Evolutionary conservation across 2,113 vertebrate species (phyloP).

Genomic region (Mellivora capensis): DNA sequence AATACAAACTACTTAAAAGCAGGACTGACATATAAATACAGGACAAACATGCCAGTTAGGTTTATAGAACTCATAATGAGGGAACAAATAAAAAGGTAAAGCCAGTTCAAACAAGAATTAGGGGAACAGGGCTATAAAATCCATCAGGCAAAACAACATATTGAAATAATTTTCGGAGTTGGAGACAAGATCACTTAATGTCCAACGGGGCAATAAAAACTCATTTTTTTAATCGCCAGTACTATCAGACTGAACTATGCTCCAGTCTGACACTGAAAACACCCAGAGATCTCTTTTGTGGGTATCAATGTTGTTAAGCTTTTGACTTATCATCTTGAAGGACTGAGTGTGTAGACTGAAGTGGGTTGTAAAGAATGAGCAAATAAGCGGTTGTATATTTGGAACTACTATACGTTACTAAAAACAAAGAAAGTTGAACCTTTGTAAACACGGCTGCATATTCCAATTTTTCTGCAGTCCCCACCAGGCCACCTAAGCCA

Average conservation of each 20-base stretch:
- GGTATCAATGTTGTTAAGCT: neutral
- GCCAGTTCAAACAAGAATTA: neutral
- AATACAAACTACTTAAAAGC: neutral
- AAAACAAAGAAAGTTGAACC: neutral
- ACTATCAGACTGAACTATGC: neutral
- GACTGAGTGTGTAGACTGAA: neutral
- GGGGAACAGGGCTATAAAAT: neutral
- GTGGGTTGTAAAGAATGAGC: neutral
- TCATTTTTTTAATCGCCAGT: neutral
- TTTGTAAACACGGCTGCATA: neutral
- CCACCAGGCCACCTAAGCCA: neutral
- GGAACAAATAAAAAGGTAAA: neutral
- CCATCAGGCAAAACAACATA: neutral
- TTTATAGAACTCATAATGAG: neutral
- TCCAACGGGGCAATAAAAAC: neutral
- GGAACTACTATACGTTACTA: neutral
- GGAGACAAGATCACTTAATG: neutral
- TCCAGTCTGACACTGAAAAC: neutral
- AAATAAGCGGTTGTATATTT: neutral
- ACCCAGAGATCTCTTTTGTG: neutral
- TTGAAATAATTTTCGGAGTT: neutral
- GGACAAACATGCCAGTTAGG: neutral
- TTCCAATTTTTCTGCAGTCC: neutral
- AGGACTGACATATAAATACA: neutral
- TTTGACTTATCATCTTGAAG: neutral